Base-by-base conservation (phyloP, 2,797 vertebrate genomes). In the Euthynnus affinis region DNA sequence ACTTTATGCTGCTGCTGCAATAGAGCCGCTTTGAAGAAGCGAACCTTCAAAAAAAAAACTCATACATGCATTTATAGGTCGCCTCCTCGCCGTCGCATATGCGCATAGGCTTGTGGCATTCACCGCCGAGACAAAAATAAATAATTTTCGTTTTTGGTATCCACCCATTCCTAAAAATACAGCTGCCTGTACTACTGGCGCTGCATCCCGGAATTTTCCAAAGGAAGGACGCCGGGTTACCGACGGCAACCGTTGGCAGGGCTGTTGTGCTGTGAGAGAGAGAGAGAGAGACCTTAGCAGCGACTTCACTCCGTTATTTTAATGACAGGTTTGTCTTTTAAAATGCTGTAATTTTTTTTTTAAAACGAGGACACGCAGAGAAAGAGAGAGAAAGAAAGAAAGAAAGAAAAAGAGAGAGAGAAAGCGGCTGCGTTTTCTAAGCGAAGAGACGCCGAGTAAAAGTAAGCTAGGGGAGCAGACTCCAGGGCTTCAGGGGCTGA, bases 91-190 rank as follows among this genome's bases (percentile, higher is more conserved):
- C 70, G 68, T 84, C 82, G 80, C 88, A 87, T 91, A 80, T 91
- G 91, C 89, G 91, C 89, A 90, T 60, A 93, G 91, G 92, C 94
- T 93, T 93, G 91, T 88, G 93, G 94, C 91, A 91, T 92, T 93
- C 91, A 90, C 92, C 92, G 71, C 91, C 64, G 70, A 87, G 94
- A 95, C 95, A 71, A 94, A 96, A 97, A 97, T 96, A 96, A 96
- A 95, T 80, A 76, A 81, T 72, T 79, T 49, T 87, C 76, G 77
- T 71, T 91, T 85, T 51, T 89, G 87, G 90, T 91, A 91, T 94
- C 95, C 94, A 94, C 93, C 93, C 91, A 90, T 90, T 91, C 91
- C 95, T 94, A 93, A 87, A 93, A 92, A 93, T 93, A 90, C 91
- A 84, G 90, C 90, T 65, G 88, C 89, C 77, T 80, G 83, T 86